phyloP scores from a whole-genome alignment of 2,888 invertebrate species.

The Scaptomyza reducta region DNA sequence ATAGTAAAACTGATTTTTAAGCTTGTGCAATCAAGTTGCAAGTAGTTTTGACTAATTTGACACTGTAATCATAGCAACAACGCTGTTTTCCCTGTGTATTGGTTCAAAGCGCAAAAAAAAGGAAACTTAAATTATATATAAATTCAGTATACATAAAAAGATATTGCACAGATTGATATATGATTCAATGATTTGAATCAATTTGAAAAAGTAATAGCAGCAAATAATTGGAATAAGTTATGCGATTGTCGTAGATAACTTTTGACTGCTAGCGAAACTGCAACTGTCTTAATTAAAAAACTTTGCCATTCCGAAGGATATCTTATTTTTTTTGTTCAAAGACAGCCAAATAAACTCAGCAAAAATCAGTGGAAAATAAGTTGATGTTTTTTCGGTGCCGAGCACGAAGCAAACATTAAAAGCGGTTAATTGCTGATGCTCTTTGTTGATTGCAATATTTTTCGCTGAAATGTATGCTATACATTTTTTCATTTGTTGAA shows the following conservation, averaged over 20 bases:
- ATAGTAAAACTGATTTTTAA: no score
- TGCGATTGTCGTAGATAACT: not conserved
- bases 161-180: not conserved
- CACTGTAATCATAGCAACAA: no score
- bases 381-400: slow-evolving; percentile 4
- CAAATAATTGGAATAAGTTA: not conserved
- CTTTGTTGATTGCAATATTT: slow-evolving; percentile 17
- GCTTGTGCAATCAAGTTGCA: no score
- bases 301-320: slow-evolving; percentile 4
- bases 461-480: slow-evolving; percentile 18
- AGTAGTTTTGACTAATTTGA: no score
- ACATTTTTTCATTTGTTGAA: not conserved
- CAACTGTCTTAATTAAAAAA: slow-evolving; percentile 18
- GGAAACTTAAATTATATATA: not conserved
- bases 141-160: not conserved
- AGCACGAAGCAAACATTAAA: not conserved
- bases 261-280: slow-evolving; percentile 2
- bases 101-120: no score
- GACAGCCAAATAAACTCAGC: not conserved
- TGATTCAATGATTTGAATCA: not conserved
- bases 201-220: not conserved
- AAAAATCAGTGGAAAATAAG: slow-evolving; percentile 13
- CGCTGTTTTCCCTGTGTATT: no score
- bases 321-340: not conserved
- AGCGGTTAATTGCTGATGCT: slow-evolving; percentile 2